Evolutionary conservation across 1,140 invertebrate species (phyloP).

Genomic region (Sitophilus oryzae): DNA sequence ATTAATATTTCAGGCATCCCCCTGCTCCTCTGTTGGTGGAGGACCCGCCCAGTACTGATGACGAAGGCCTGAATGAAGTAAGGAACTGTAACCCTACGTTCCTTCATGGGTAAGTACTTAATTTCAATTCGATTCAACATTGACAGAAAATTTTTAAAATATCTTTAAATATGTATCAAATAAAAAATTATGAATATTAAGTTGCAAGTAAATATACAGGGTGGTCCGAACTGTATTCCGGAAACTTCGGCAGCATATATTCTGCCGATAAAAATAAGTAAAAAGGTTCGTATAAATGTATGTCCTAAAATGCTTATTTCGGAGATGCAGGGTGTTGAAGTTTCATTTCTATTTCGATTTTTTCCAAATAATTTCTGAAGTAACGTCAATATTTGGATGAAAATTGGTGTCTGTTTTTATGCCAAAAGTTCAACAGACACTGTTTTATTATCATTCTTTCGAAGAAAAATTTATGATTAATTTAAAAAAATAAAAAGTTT

Average conservation of each 20-base stretch:
- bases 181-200: background rate
- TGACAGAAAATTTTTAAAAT: background rate
- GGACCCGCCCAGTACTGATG: conserved; percentile 35
- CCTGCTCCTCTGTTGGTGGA: conserved; percentile 34
- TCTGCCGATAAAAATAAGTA: background rate
- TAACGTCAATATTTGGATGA: no score
- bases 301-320: no score
- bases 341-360: no score
- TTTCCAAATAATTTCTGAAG: no score
- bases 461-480: no score
- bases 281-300: background rate
- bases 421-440: no score
- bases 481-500: no score
- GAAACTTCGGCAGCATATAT: background rate
- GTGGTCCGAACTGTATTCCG: background rate
- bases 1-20: conserved; percentile 28
- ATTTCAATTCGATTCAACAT: background rate
- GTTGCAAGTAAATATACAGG: background rate
- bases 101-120: conserved; percentile 40
- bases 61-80: conserved; percentile 38
- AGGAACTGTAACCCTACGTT: conserved; percentile 36
- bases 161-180: background rate
- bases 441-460: no score
- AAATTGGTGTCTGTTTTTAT: no score
- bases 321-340: no score